Percentiles rank a stretch among this genome's conserved stretches.
Conservation (phyloP, 2,888 invertebrate species). For the Yponomeuta sedellus region DNA sequence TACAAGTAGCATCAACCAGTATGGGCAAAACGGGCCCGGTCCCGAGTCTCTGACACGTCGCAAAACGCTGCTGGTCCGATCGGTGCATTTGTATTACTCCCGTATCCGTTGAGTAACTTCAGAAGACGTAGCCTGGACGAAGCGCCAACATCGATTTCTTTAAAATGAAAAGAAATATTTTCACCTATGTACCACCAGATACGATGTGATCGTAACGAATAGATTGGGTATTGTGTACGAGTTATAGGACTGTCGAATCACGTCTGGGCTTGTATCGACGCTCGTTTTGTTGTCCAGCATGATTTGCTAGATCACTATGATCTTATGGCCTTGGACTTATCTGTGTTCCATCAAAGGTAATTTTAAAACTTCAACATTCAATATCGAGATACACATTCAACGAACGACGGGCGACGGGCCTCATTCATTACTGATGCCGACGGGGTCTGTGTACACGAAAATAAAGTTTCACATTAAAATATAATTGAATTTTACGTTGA, state of each 20-base stretch:
- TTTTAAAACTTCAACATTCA: conserved; percentile 3
- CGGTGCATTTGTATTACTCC: conserved; percentile 54
- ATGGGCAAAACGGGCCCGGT: conserved; percentile 49
- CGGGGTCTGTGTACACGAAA: neutral
- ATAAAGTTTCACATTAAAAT: conserved; percentile 4
- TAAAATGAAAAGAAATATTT: neutral
- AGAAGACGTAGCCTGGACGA: neutral
- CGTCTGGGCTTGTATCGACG: neutral
- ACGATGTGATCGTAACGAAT: conserved; percentile 6
- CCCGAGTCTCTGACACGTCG: conserved; percentile 44
- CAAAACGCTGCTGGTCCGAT: conserved; percentile 38
- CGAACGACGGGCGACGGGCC: conserved; percentile 2
- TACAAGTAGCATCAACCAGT: conserved; percentile 32
- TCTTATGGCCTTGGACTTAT: conserved; percentile 27
- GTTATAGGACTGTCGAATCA: conserved; percentile 10
- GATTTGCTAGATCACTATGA: conserved; percentile 38
- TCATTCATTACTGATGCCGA: conserved; percentile 13
- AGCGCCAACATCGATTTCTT: neutral
- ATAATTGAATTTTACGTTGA: neutral
- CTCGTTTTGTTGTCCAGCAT: conserved; percentile 39
- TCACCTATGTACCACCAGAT: neutral
- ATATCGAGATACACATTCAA: neutral
- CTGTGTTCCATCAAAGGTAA: conserved; percentile 24
- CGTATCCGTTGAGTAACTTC: conserved; percentile 27
- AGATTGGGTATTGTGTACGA: neutral